Base-by-base conservation (phyloP, 1,140 invertebrate genomes). In the Drosophila athabasca region DNA sequence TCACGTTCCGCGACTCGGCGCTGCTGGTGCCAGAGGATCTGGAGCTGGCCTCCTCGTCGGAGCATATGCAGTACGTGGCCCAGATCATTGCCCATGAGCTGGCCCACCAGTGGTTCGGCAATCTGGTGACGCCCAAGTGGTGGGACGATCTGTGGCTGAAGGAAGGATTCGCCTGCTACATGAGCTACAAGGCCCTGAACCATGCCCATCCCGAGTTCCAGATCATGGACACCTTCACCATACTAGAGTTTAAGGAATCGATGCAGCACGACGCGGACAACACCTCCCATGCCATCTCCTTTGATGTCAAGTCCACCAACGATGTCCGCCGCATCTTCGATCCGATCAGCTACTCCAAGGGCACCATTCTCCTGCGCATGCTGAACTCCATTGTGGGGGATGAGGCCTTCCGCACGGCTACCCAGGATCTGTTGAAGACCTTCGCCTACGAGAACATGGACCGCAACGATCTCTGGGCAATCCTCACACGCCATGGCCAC, bases 251-350 rank as follows among this genome's bases (percentile, higher is more conserved):
- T 2, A 93, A 95, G 65, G 91, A 93, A 26, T 95, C 97, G 0
- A 94, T 98, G 68, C 92, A 92, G 4, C 90, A 94, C 4, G 97
- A 99, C 91, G 93, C 95, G 8, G 92, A 96, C 1, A 93, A 94
- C 48, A 95, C 95, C 6, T 96, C 96, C 0, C 96, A 97, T 75
- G 93, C 95, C 0, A 94, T 96, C 43, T 94, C 94, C 0, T 91
- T 95, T 0, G 92, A 94, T 19, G 96, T 98, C 2, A 83, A 93
- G 4, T 94, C 95, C 67, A 95, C 95, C 1, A 93, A 93, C 9
- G 95, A 98, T 92, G 97, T 98, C 60, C 94, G 94, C 43, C 94
- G 95, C 90, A 95, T 97, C 51, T 98, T 98, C 89, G 96, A 98
- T 91, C 93, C 94, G 2, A 97, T 98, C 31, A 96, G 96, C 0